phyloP scores from a whole-genome alignment of 2,113 vertebrate genomes.

The Sclerurus mexicanus region DNA sequence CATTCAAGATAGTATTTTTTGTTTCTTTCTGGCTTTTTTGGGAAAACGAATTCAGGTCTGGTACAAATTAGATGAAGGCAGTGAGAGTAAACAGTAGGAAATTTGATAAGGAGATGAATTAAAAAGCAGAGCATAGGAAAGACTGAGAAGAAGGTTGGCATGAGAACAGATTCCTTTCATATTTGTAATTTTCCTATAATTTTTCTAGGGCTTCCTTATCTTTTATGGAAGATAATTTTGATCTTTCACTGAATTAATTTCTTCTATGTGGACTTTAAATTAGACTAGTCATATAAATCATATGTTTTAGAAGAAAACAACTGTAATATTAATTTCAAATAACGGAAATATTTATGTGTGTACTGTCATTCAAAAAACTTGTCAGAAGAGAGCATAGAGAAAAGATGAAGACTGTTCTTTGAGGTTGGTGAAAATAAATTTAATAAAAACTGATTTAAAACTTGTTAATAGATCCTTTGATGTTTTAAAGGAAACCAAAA shows the following conservation, averaged over 20 bases:
- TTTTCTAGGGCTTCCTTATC: background rate
- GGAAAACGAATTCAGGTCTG: background rate
- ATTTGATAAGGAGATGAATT: background rate
- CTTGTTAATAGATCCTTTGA: background rate
- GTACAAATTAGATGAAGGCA: background rate
- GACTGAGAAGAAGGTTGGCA: background rate
- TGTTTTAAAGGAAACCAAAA: background rate
- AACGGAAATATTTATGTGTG: background rate
- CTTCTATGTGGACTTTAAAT: background rate
- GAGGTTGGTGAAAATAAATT: background rate
- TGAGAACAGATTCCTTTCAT: background rate
- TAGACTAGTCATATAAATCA: background rate
- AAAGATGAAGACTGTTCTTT: background rate
- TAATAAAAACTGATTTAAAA: background rate
- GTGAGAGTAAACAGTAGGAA: background rate
- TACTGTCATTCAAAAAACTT: background rate
- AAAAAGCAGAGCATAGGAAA: background rate
- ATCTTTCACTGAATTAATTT: background rate
- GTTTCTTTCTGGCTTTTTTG: background rate
- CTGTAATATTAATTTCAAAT: background rate
- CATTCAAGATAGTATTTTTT: background rate
- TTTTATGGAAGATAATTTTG: background rate
- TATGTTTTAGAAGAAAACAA: background rate
- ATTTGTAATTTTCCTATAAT: background rate
- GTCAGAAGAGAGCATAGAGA: background rate